These are phyloP conservation scores for Tinamus guttatus DNA, from an alignment of 2,113 vertebrate genomes.

Conservation along the genomic window DNA sequence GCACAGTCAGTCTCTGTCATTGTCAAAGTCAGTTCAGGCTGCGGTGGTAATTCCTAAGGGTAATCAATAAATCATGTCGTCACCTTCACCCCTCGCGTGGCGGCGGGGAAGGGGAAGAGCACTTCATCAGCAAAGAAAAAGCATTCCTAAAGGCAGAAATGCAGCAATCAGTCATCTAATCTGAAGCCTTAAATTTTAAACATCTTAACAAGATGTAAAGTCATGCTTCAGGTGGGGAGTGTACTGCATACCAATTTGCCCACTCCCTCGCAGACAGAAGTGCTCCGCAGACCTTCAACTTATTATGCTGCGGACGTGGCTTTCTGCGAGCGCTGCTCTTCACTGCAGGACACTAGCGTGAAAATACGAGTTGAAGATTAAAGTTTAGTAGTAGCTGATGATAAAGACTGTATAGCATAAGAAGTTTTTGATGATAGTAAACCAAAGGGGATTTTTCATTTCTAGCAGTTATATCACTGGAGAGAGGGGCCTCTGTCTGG, in stretches of 20 bases:
- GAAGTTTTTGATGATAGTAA: constrained; percentile 39
- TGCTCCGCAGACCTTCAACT: neutral
- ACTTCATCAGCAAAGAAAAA: constrained; percentile 76
- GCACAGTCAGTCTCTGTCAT: constrained; percentile 75
- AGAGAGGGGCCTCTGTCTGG: neutral
- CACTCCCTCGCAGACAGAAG: constrained; percentile 56
- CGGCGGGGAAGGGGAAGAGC: constrained; percentile 44
- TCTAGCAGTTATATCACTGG: neutral
- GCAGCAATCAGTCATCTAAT: constrained; percentile 76
- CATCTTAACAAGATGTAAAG: constrained; percentile 81
- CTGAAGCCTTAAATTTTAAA: constrained; percentile 75
- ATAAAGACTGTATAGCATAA: constrained; percentile 25
- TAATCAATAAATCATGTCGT: constrained; percentile 83
- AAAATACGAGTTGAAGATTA: constrained; percentile 67
- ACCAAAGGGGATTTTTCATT: constrained; percentile 54
- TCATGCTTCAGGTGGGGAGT: constrained; percentile 68
- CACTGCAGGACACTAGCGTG: neutral
- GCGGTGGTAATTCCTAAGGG: constrained; percentile 73
- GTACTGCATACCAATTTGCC: constrained; percentile 59
- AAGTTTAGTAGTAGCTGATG: constrained; percentile 55
- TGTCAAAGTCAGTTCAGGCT: constrained; percentile 78
- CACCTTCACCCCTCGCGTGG: constrained; percentile 74
- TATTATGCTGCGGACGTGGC: neutral
- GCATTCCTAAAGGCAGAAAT: constrained; percentile 75
- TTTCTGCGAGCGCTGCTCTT: constrained; percentile 24